Evolutionary conservation across 2,797 vertebrate species (phyloP).

Genomic region (Phoxinus dragarum): DNA sequence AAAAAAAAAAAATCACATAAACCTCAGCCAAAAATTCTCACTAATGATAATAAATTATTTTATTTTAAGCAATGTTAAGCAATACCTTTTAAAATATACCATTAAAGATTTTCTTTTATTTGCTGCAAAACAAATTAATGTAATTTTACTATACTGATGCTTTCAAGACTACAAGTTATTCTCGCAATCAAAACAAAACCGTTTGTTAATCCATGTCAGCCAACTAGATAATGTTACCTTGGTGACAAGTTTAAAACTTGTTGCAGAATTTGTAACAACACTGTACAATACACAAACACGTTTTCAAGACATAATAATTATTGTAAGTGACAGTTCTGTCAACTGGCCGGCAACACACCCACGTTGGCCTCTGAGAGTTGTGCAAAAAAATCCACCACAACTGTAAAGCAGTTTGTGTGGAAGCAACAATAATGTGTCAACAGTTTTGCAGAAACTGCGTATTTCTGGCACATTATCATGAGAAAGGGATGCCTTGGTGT

Average conservation of each 20-base stretch:
- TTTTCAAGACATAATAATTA: background rate
- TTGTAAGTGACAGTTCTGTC: background rate
- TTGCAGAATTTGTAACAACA: background rate
- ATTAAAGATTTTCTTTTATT: background rate
- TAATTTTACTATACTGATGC: background rate
- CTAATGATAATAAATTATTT: background rate
- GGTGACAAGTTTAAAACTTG: background rate
- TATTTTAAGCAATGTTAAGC: background rate
- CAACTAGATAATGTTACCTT: background rate
- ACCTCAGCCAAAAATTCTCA: background rate
- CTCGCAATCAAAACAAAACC: background rate
- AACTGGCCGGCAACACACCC: background rate
- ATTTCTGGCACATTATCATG: constrained; percentile 3
- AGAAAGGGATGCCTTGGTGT: constrained; percentile 11
- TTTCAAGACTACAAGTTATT: background rate
- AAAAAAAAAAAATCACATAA: background rate
- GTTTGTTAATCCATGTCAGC: background rate
- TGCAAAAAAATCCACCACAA: constrained; percentile 12
- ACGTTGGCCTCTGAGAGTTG: background rate
- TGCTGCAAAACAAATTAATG: background rate
- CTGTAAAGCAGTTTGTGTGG: constrained; percentile 10
- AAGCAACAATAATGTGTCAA: constrained; percentile 20
- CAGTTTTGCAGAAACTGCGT: constrained; percentile 9
- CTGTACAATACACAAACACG: background rate
- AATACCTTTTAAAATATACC: background rate